Conservation (phyloP, 1,140 invertebrate genomes). For the Eriocheir sinensis region DNA sequence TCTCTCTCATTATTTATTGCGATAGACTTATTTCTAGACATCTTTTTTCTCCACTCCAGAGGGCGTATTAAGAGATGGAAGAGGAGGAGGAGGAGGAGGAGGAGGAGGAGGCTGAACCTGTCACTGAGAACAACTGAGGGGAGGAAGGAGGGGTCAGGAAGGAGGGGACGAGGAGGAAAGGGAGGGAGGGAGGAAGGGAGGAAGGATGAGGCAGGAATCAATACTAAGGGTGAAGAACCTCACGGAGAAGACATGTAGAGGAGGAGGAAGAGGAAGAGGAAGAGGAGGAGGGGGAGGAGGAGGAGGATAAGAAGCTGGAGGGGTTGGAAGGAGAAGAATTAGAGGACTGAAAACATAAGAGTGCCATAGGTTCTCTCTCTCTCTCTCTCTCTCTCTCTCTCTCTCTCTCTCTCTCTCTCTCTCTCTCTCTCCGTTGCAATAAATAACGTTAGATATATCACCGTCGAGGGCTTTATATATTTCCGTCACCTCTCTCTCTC, state of each 20-base stretch:
- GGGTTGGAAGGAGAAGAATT: too few relatives aligned
- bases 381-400: too few relatives aligned
- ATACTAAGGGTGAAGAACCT: background rate
- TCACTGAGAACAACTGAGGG: background rate
- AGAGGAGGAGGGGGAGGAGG: background rate
- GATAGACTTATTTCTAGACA: background rate
- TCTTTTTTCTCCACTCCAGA: background rate
- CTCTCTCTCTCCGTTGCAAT: too few relatives aligned
- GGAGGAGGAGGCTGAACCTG: background rate
- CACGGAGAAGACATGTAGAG: too few relatives aligned
- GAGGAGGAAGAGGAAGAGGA: background rate
- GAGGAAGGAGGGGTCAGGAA: conserved; percentile 12
- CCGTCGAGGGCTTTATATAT: too few relatives aligned
- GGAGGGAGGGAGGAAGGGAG: background rate
- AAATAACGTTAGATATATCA: too few relatives aligned
- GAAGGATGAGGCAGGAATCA: background rate
- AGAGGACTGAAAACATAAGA: background rate
- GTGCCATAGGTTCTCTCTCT: background rate
- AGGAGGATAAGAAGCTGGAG: background rate
- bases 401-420: too few relatives aligned
- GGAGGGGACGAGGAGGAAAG: conserved; percentile 16
- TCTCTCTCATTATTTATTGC: too few relatives aligned
- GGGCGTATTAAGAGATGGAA: background rate
- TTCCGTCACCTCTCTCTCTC: too few relatives aligned
- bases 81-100: background rate